Evolutionary conservation across 2,888 invertebrate genomes (phyloP), one percentile per base, ranked within the genome.

Genomic region (Cryptocheilus praepositus): DNA sequence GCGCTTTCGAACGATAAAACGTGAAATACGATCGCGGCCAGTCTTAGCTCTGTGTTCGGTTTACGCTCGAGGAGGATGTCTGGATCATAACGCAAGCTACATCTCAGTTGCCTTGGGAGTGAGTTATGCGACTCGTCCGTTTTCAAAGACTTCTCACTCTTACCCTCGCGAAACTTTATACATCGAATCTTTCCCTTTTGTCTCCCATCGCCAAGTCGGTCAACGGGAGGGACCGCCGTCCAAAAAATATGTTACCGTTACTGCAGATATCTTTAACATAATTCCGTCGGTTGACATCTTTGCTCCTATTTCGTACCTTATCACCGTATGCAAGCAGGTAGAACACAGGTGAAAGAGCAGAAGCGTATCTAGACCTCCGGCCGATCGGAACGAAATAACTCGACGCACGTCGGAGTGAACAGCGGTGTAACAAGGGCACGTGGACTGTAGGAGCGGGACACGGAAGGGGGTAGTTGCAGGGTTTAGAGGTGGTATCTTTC

Each of bases 1-100:
- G 16, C 49, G 49, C 84, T 86, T 82, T 85, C 85, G 71, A 81
- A 79, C 86, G 84, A 88, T 88, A 88, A 88, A 88, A 85, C 85
- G 76, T 88, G 87, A 88, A 85, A 86, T 87, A 88, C 82, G 86
- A 77, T 73, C 75, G 69, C 73, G 79, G 72, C 69, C 65, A 69
- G 71, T 49, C 16, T 49, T 49, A 69, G 60, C 64, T 73, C 61
- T 65, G 74, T 82, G 74, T 82, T 79, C 76, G 73, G 57, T 70
- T 69, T 73, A 64, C 72, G 59, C 75, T 70, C 77, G 73, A 80
- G 59, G 64, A 85, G 87, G 86, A 87, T 86, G 85, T 86, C 80
- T 85, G 86, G 85, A 78, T 81, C 87, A 86, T 88, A 88, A 88
- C 85, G 81, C 77, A 67, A 70, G 63, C 65, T 73, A 77, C 76